Evolutionary conservation across 2,113 vertebrate species (phyloP), one percentile per base, ranked within the genome.

Genomic region (Carassius auratus): DNA sequence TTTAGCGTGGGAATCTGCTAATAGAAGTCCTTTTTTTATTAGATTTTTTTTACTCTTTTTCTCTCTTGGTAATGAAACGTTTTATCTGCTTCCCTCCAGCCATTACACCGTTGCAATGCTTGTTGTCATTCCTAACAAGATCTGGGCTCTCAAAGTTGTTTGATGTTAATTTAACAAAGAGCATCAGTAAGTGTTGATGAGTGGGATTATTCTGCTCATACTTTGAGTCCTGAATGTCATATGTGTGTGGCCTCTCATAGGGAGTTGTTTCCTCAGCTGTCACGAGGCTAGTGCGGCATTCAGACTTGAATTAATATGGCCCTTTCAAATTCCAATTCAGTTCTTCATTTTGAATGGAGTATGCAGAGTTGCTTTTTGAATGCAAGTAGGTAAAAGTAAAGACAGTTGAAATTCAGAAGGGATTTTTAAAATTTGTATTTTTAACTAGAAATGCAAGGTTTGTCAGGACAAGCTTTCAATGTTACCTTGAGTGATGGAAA

Each of bases 61-160:
- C 30, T 33, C 26, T 48, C 52, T 33, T 23, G 4, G 26, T n/a
- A 81, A 52, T 87, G 59, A 68, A 66, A 52, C 5, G 45, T 52
- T 87, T 86, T 86, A 81, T 81, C 77, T 81, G 36, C 77, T 52
- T 61, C 77, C 68, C 76, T 73, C 52, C 52, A 80, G 38, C 21
- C 33, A 33, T 71, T 77, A 5, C 15, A 77, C 52, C 17, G 1
- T 57, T 50, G 15, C 4, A 12, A 9, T 76, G 9, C 23, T 26
- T 76, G 5, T 76, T 42, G 59, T 45, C 38, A 45, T 64, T 80
- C 59, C 13, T 80, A 80, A 64, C 77, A 15, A 66, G n/a, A 81
- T 64, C 36, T 81, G 59, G 36, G 26, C 13, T 64, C 36, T 79
- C 13, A 15, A 64, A 17, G 45, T 64, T 8, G 15, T 64, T 64